A percentile compares a stretch with the other conserved stretches of the same genome.
Conservation (phyloP, 2,888 invertebrate genomes). For the Cloeon dipterum region DNA sequence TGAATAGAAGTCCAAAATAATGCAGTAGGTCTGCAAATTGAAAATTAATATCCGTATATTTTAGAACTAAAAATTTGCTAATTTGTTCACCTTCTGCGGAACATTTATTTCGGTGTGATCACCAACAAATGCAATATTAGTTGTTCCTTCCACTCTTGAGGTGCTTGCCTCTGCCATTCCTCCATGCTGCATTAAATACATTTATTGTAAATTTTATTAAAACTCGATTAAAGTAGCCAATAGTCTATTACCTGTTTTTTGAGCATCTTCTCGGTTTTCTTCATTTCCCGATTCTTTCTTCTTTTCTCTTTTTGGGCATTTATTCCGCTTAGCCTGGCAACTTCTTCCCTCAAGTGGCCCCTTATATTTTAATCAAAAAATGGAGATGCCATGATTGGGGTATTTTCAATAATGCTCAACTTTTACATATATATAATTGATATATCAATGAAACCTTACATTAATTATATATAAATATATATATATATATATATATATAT, state of each 20-base stretch:
- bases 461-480: no score
- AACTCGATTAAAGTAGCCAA: background rate
- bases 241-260: background rate
- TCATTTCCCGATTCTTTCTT: constrained; percentile 13
- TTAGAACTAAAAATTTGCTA: no score
- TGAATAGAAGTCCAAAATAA: constrained; percentile 35
- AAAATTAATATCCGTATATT: no score
- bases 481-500: no score
- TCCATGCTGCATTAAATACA: no score
- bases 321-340: constrained; percentile 19
- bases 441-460: no score
- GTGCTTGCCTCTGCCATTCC: no score
- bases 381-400: no score
- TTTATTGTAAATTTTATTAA: no score
- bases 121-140: background rate
- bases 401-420: no score
- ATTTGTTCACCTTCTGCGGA: background rate
- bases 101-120: background rate
- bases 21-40: constrained; percentile 8
- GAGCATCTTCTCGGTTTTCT: constrained; percentile 2
- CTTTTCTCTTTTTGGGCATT: constrained; percentile 23
- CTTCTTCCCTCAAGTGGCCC: constrained; percentile 3
- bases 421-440: no score
- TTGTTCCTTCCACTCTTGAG: background rate
- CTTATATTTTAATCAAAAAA: no score